phyloP scores from a whole-genome alignment of 2,888 invertebrate genomes.

The Drosophila peninsularis region DNA sequence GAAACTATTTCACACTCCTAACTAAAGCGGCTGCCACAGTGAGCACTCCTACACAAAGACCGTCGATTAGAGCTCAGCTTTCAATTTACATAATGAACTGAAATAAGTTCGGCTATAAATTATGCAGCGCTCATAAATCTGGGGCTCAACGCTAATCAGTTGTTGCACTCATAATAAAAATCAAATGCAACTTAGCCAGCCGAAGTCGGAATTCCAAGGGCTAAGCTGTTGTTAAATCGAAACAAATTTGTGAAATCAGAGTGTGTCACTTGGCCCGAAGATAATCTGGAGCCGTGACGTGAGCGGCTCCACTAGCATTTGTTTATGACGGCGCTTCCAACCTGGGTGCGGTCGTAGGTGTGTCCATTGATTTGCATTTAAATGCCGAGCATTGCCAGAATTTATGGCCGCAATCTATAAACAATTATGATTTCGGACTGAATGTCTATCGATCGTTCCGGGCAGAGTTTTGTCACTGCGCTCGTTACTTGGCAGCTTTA shows the following conservation, averaged over 20 bases:
- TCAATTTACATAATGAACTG: slow-evolving; percentile 37
- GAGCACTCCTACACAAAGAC: slow-evolving; percentile 15
- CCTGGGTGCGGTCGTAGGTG: slow-evolving; percentile 67
- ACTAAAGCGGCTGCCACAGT: slow-evolving; percentile 5
- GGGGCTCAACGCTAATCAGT: slow-evolving; percentile 67
- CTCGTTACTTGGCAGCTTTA: slow-evolving; percentile 41
- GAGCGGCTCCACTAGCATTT: slow-evolving; percentile 40
- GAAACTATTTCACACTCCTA: slow-evolving; percentile 18
- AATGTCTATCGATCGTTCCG: slow-evolving; percentile 39
- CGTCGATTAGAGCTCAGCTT: slow-evolving; percentile 26
- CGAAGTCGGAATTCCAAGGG: slow-evolving; percentile 36
- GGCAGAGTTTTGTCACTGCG: slow-evolving; percentile 25
- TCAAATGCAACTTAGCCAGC: slow-evolving; percentile 49
- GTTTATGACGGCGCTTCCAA: slow-evolving; percentile 64
- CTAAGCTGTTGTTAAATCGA: slow-evolving; percentile 57
- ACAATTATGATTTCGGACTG: slow-evolving; percentile 70
- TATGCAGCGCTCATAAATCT: slow-evolving; percentile 65
- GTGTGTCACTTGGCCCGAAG: slow-evolving; percentile 59
- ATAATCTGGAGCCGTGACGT: slow-evolving; percentile 65
- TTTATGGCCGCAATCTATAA: slow-evolving; percentile 76
- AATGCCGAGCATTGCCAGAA: slow-evolving; percentile 50
- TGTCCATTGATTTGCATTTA: slow-evolving; percentile 71
- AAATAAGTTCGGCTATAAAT: too few relatives aligned
- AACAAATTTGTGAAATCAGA: slow-evolving; percentile 66
- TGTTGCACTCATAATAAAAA: slow-evolving; percentile 51